Percentiles rank a stretch among this genome's conserved stretches.
phyloP scores from a whole-genome alignment of 2,797 vertebrate genomes.

The Aphelocoma californica region DNA sequence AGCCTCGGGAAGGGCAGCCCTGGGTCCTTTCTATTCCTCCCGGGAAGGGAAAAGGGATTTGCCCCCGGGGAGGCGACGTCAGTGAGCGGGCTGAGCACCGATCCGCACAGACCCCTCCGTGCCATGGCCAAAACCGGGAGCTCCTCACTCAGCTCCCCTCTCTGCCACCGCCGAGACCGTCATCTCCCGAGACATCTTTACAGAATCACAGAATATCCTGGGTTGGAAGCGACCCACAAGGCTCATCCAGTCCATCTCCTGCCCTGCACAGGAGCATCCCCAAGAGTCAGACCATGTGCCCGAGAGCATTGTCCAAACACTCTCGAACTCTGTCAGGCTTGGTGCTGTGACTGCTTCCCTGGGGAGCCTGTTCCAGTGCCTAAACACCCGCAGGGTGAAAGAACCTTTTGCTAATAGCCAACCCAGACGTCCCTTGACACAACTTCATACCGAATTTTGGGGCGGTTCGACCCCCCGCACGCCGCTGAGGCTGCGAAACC shows the following conservation, averaged over 20 bases:
- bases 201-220: too few relatives aligned
- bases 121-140: background rate
- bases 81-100: fast-evolving
- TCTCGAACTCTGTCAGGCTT: background rate
- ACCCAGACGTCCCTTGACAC: background rate
- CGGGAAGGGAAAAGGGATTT: background rate
- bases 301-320: background rate
- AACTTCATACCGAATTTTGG: background rate
- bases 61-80: background rate
- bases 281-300: background rate
- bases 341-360: background rate
- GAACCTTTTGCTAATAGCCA: background rate
- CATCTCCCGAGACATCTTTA: background rate
- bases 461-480: background rate
- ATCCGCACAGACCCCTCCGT: background rate
- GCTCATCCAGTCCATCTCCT: background rate
- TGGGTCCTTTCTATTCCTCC: too few relatives aligned
- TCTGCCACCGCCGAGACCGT: background rate
- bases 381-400: background rate
- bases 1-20: background rate
- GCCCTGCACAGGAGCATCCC: background rate
- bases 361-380: background rate
- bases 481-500: too few relatives aligned
- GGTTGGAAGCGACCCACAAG: background rate
- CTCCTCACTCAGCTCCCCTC: background rate